A percentile compares a stretch with the other conserved stretches of the same genome.
Evolutionary conservation across 2,113 vertebrate species (phyloP).

Genomic region (Xenus cinereus): DNA sequence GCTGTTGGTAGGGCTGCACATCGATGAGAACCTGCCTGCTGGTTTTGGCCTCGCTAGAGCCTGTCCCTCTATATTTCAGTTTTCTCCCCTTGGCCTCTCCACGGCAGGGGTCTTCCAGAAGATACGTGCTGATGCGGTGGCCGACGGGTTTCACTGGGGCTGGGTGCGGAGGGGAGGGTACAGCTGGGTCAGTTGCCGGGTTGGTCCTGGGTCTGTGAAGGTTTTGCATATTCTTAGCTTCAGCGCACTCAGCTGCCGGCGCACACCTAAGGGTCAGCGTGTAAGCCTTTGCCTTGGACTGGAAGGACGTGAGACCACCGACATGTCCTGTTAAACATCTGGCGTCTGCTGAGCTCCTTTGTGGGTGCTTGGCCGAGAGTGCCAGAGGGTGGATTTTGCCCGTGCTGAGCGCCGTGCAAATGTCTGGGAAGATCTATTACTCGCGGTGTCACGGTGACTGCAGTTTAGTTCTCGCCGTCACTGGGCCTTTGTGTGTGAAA

Average conservation of each 20-base stretch:
- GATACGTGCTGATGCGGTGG: fast-evolving
- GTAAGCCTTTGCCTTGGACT: background rate
- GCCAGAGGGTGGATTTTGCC: background rate
- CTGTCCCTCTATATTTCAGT: background rate
- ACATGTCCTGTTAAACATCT: background rate
- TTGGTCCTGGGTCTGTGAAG: background rate
- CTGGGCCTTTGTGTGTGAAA: background rate
- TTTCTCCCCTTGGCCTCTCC: background rate
- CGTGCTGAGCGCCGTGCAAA: fast-evolving
- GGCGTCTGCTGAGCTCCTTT: background rate
- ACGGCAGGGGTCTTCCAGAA: background rate
- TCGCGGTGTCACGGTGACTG: fast-evolving
- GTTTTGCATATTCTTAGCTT: background rate
- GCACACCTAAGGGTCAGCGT: fast-evolving
- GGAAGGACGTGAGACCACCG: background rate
- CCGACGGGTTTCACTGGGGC: background rate
- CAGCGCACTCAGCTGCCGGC: background rate
- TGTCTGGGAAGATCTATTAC: background rate
- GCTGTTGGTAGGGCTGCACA: fast-evolving
- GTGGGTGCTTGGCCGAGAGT: background rate
- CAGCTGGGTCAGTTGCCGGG: background rate
- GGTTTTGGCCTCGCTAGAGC: background rate
- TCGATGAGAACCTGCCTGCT: fast-evolving
- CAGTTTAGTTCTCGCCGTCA: background rate
- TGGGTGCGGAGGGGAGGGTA: background rate